phyloP scores from a whole-genome alignment of 1,140 invertebrate genomes.

The Drosophila asahinai region DNA sequence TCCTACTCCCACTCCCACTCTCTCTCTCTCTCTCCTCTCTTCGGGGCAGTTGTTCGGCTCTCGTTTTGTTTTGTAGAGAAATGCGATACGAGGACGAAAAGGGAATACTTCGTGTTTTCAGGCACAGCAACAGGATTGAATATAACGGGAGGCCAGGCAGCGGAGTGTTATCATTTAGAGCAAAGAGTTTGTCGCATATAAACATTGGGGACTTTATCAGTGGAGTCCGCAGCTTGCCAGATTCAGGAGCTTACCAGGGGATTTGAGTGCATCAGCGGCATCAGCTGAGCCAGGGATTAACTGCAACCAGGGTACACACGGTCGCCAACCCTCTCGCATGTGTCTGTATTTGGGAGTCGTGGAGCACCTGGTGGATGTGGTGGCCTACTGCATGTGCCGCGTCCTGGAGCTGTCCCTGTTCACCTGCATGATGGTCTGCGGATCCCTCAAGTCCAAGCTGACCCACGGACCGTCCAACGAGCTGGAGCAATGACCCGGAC shows the following conservation, averaged over 20 bases:
- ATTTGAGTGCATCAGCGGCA: background rate
- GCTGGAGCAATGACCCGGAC: constrained; percentile 43
- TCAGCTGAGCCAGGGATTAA: background rate
- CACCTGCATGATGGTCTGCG: constrained; percentile 75
- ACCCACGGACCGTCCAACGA: constrained; percentile 33
- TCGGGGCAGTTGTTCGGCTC: background rate
- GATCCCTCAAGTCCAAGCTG: constrained; percentile 53
- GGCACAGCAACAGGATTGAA: constrained; percentile 47
- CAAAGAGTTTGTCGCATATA: constrained; percentile 7
- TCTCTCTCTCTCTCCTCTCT: background rate
- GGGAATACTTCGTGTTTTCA: constrained; percentile 20
- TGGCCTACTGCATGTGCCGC: constrained; percentile 75
- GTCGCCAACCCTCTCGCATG: constrained; percentile 26
- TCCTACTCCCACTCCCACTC: constrained; percentile 13
- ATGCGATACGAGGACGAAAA: constrained; percentile 14
- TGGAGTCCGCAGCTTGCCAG: background rate
- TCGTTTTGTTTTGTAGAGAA: constrained; percentile 30
- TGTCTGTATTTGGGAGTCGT: constrained; percentile 75
- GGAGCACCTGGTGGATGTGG: constrained; percentile 70
- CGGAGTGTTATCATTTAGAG: constrained; percentile 35
- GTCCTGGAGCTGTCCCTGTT: constrained; percentile 70
- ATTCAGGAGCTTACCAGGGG: constrained; percentile 1
- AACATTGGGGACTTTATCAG: constrained; percentile 6
- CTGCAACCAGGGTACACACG: background rate
- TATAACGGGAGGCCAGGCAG: constrained; percentile 22